Evolutionary conservation across 2,888 invertebrate species (phyloP), one percentile per base, ranked within the genome.

Genomic region (Loripinus fragilis): DNA sequence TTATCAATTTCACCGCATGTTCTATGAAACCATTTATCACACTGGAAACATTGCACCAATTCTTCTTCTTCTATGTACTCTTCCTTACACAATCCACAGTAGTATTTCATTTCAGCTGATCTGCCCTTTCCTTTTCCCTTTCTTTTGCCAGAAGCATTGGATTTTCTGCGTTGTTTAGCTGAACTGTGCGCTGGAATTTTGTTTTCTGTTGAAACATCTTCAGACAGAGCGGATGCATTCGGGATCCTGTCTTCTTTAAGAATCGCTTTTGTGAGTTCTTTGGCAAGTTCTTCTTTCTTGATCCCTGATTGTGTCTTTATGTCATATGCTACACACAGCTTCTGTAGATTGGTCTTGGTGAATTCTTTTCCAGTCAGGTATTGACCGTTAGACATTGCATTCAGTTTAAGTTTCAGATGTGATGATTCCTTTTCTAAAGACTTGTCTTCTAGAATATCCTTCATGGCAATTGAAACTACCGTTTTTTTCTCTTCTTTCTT

Each of bases 381-480:
- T 23, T 50, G 5, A 7, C n/a, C n/a, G 50, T 50, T 50, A n/a
- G 17, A 15, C 17, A 67, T 73, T 25, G 38, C 10, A 20, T 73
- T 73, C 38, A 66, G 48, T n/a, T 73, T 78, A 23, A 78, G 25
- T 52, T 70, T 78, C 28, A 78, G 45, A 52, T 78, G 78, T 7
- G 74, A 73, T 15, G 42, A 28, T n/a, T 64, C 69, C 41, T 48
- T 74, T 15, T 67, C 38, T 45, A 65, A 52, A 23, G 74, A 71
- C 35, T 66, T 71, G 55, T 74, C 78, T 25, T 30, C 48, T 12
- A 71, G 5, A 25, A 71, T 78, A 10, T 41, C 41, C 74, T 71
- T 71, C 66, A 48, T 30, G 41, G 38, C 35, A 66, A 74, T 23
- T 71, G 15, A 17, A 42, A 17, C 23, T 71, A 38, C 42, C 66